Evolutionary conservation across 2,797 vertebrate genomes (phyloP), one percentile per base, ranked within the genome.

Genomic region (Melopsittacus undulatus): DNA sequence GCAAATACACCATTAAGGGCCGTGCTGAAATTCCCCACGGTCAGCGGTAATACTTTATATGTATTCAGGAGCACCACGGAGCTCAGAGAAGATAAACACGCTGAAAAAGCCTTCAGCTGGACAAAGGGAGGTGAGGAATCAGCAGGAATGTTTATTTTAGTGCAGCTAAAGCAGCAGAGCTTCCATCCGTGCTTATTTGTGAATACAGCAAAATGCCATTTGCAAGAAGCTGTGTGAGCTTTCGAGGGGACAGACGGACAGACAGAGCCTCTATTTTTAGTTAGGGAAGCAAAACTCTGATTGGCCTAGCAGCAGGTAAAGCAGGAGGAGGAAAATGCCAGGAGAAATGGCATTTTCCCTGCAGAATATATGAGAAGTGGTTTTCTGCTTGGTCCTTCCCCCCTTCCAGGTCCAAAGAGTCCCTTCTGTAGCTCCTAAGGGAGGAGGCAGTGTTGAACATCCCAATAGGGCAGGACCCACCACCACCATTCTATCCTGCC

Each of bases 1-100:
- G 98, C 98, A 98, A 98, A 98, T 98, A 97, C 75, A 78, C 98
- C 96, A 97, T 98, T 98, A 97, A 97, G 98, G 97, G 98, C 98
- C 93, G 96, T 57, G 97, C 66, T 83, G 82, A 78, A 94, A 95
- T 95, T 96, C 93, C 93, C 95, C 67, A 7, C 0, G 24, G 85
- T 94, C 93, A 95, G 94, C 70, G 11, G 43, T 89, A 95, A 96
- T 83, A 86, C 89, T 93, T 83, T 87, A 26, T 94, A 74, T 87
- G 95, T 92, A 96, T 96, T 96, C 91, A 94, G 54, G 82, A 96
- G 87, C 94, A 89, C 66, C 56, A 18, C 5, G 0, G 91, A 87
- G 82, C 91, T 84, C 79, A 64, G 80, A 73, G 90, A 88, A 90
- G 92, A 91, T 79, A 96, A 89, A 95, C 74, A 90, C 0, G 0